phyloP scores from a whole-genome alignment of 2,113 vertebrate genomes.

The Boulengeromyrus knoepffleri region DNA sequence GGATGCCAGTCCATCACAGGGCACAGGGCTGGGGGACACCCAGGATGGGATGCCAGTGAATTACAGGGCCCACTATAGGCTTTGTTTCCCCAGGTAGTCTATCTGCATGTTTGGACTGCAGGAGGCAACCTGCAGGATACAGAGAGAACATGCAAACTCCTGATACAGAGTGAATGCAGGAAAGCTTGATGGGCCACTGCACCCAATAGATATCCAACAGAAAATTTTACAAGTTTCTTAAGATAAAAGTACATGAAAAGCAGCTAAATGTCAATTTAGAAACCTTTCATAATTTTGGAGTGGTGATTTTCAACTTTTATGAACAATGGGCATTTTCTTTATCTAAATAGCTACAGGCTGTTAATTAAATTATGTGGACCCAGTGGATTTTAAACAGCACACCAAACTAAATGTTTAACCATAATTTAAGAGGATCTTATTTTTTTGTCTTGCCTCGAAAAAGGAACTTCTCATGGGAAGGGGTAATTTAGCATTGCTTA shows the following conservation, averaged over 20 bases:
- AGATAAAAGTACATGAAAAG: not conserved
- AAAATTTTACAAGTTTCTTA: not conserved
- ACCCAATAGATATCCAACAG: not conserved
- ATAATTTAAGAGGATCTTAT: not conserved
- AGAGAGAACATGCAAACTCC: not conserved
- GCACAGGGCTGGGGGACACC: not conserved
- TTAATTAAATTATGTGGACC: not conserved
- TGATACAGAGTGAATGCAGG: not conserved
- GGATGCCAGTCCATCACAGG: not conserved
- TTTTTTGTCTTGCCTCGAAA: not conserved
- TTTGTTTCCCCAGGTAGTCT: not conserved
- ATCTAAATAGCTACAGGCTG: not conserved
- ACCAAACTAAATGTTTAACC: not conserved
- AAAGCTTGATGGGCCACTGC: not conserved
- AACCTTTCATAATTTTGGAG: not conserved
- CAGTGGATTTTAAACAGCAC: not conserved
- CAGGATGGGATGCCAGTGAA: not conserved
- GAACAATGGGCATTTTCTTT: not conserved
- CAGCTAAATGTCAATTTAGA: not conserved
- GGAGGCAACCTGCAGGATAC: not conserved
- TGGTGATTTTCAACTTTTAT: not conserved
- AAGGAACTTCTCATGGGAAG: not conserved
- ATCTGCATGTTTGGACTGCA: not conserved
- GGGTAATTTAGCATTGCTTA: not conserved
- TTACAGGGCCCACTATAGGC: not conserved